A percentile compares a stretch with the other conserved stretches of the same genome.
Conservation (phyloP, 2,888 invertebrate genomes). For the Calameuta pallipes region DNA sequence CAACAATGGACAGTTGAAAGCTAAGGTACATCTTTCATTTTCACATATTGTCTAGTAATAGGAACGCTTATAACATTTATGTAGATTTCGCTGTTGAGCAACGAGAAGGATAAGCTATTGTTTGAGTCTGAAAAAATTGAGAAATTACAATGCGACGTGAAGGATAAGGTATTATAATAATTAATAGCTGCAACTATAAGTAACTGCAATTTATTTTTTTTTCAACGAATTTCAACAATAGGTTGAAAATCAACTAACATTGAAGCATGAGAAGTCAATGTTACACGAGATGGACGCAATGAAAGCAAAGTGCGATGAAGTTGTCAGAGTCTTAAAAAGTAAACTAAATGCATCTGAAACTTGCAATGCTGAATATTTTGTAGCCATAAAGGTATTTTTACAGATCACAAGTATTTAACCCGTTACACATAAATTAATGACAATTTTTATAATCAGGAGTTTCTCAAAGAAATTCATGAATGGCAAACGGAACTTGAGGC, state of each 20-base stretch:
- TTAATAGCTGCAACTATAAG: neutral
- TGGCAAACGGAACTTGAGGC: slow-evolving; percentile 23
- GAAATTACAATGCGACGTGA: neutral
- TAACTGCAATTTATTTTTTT: neutral
- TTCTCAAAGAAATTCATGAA: slow-evolving; percentile 28
- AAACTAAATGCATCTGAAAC: slow-evolving; percentile 26
- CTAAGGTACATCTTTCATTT: slow-evolving; percentile 29
- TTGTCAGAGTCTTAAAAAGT: slow-evolving; percentile 16
- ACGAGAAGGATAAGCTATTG: slow-evolving; percentile 35
- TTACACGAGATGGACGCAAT: slow-evolving; percentile 24
- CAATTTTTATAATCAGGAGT: slow-evolving; percentile 24
- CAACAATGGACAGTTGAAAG: slow-evolving; percentile 39
- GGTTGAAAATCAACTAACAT: slow-evolving; percentile 26
- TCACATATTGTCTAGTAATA: slow-evolving; percentile 9
- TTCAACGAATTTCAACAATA: neutral
- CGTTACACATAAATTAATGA: neutral
- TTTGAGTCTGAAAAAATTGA: slow-evolving; percentile 23
- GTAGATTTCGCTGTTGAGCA: slow-evolving; percentile 32
- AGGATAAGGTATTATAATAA: neutral
- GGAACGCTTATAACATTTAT: slow-evolving; percentile 1
- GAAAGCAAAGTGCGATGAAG: slow-evolving; percentile 26
- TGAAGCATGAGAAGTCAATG: slow-evolving; percentile 29
- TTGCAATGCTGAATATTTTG: slow-evolving; percentile 24
- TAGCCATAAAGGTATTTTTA: slow-evolving; percentile 29
- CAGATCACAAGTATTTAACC: neutral